Conservation (phyloP, 1,140 invertebrate species). For the Melanaphis sacchari region DNA sequence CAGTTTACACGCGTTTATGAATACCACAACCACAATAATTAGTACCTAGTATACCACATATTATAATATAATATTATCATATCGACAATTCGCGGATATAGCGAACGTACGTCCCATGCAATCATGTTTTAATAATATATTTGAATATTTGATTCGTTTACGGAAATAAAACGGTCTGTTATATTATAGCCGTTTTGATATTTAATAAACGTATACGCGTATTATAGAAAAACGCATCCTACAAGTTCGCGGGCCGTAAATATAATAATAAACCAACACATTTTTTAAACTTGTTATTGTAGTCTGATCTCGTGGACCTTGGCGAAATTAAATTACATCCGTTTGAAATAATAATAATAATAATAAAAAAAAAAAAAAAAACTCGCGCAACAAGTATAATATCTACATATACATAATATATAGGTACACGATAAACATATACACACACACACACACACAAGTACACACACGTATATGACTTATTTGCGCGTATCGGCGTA, state of each 20-base stretch:
- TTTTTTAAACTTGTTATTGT: conserved; percentile 51
- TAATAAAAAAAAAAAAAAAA: conserved; percentile 28
- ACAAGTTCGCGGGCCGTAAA: conserved; percentile 8
- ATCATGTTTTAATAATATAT: not conserved
- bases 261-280: not conserved
- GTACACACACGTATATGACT: not conserved
- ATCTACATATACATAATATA: not conserved
- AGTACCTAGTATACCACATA: too few species aligned
- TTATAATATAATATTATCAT: not conserved
- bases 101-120: not conserved
- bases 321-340: conserved; percentile 57
- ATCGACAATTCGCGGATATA: not conserved
- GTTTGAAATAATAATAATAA: conserved; percentile 42
- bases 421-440: not conserved
- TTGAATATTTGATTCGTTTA: not conserved
- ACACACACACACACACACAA: not conserved
- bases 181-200: not conserved
- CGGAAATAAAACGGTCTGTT: not conserved
- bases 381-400: conserved; percentile 50
- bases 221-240: conserved; percentile 39
- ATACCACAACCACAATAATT: too few species aligned
- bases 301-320: conserved; percentile 52
- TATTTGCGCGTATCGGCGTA: not conserved
- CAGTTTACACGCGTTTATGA: not conserved
- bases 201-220: not conserved